Conservation (phyloP, 2,797 vertebrate species). For the Acanthiza pusilla region DNA sequence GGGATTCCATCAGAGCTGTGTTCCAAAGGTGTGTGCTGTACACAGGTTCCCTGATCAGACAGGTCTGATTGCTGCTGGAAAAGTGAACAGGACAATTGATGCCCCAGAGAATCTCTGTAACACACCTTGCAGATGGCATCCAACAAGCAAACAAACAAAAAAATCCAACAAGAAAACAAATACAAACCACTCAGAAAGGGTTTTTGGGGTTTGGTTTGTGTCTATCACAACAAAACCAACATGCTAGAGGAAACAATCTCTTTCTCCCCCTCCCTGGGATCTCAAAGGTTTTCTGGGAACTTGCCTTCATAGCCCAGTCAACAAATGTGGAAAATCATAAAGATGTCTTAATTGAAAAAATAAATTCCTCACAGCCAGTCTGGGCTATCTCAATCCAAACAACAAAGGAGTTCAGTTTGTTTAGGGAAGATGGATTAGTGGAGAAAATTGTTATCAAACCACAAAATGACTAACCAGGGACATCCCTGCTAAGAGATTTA, state of each 20-base stretch:
- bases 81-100: neutral
- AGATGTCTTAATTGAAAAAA: constrained; percentile 38
- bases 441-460: constrained; percentile 50
- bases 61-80: neutral
- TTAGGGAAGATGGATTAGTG: neutral
- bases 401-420: constrained; percentile 44
- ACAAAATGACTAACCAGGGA: constrained; percentile 29
- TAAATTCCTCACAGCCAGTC: neutral
- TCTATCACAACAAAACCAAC: neutral
- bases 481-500: constrained; percentile 18
- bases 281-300: neutral
- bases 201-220: neutral
- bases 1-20: neutral
- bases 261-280: neutral
- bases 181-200: neutral
- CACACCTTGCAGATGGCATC: neutral
- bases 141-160: neutral
- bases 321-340: constrained; percentile 27
- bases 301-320: neutral
- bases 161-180: neutral
- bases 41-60: neutral
- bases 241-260: neutral
- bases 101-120: neutral
- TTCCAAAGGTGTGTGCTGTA: neutral
- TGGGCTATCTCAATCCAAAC: constrained; percentile 40